A percentile compares a stretch with the other conserved stretches of the same genome.
phyloP scores from a whole-genome alignment of 2,888 invertebrate genomes.

The Thysanoteuthis rhombus region DNA sequence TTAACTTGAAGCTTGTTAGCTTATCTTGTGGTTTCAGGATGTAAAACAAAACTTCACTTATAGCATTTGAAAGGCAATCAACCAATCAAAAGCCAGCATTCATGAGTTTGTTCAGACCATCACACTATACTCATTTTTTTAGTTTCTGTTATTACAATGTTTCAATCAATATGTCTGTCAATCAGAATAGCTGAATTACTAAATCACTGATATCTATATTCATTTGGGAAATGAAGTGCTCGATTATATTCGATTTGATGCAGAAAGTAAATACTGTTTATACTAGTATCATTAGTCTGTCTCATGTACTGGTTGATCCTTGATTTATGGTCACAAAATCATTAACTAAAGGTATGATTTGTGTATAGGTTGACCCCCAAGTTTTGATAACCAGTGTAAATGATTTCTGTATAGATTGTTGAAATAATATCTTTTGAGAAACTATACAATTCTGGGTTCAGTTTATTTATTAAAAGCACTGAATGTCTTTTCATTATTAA shows the following conservation, averaged over 20 bases:
- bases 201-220: background rate
- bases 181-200: background rate
- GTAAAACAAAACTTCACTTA: background rate
- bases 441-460: too few species aligned
- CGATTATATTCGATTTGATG: background rate
- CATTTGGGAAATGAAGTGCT: background rate
- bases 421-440: too few species aligned
- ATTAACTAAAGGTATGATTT: too few species aligned
- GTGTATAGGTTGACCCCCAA: too few species aligned
- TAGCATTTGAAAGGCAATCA: background rate
- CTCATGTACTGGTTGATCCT: too few species aligned
- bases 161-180: background rate
- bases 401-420: too few species aligned
- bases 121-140: background rate
- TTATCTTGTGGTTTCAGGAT: conserved; percentile 12
- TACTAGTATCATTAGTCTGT: too few species aligned
- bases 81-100: background rate
- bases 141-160: background rate
- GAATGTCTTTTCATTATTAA: too few species aligned
- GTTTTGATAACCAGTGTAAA: too few species aligned
- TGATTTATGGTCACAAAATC: too few species aligned
- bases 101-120: background rate
- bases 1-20: background rate
- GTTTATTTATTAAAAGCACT: too few species aligned
- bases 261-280: background rate